Evolutionary conservation across 2,888 invertebrate genomes (phyloP).

Genomic region (Ommatoiulus sabulosus): DNA sequence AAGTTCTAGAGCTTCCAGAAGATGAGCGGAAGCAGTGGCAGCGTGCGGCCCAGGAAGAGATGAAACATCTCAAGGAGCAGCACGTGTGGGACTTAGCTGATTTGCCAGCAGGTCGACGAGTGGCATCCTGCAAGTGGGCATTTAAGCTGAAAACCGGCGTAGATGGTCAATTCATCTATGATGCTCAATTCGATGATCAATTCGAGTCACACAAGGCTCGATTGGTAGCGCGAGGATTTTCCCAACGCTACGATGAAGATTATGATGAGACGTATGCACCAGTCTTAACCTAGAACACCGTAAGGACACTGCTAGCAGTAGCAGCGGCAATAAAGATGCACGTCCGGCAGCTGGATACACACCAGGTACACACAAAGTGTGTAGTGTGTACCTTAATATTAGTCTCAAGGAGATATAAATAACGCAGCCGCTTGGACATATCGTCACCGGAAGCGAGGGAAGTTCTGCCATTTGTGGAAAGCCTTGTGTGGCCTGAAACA

Average conservation of each 20-base stretch:
- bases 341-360: neutral
- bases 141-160: slow-evolving; percentile 62
- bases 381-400: neutral
- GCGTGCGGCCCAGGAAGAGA: neutral
- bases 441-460: neutral
- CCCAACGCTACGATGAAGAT: neutral
- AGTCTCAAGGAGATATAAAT: neutral
- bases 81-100: neutral
- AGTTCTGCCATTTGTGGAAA: neutral
- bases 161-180: slow-evolving; percentile 43
- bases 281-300: slow-evolving; percentile 10
- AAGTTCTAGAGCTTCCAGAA: neutral
- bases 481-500: neutral
- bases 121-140: slow-evolving; percentile 60
- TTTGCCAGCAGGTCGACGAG: neutral
- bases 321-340: neutral
- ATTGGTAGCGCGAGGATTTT: slow-evolving; percentile 62
- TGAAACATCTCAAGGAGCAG: neutral
- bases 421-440: neutral
- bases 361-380: too few relatives aligned
- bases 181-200: too few relatives aligned
- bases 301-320: neutral
- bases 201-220: slow-evolving; percentile 60
- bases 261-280: slow-evolving; percentile 49
- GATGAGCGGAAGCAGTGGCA: neutral